Evolutionary conservation across 2,888 invertebrate genomes (phyloP).

Genomic region (Listrodromus nycthemerus): DNA sequence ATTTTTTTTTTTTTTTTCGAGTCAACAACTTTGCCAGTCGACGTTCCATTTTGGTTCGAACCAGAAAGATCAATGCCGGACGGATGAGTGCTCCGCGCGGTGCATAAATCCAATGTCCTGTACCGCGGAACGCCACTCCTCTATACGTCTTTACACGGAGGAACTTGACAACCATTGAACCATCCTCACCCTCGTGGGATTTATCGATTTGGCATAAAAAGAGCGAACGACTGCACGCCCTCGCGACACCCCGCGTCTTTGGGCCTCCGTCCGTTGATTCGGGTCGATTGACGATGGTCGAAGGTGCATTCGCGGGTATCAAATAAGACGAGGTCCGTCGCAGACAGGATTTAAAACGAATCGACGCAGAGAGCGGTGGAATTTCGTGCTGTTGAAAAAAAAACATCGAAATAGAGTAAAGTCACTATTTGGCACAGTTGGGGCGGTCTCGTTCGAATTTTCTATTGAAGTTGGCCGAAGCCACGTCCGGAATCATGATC

Average conservation of each 20-base stretch:
- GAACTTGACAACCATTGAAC: neutral
- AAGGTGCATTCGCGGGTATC: neutral
- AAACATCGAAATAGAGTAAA: conserved; percentile 54
- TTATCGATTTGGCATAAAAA: conserved; percentile 33
- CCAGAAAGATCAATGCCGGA: conserved; percentile 10
- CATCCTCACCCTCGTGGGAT: conserved; percentile 2
- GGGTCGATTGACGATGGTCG: conserved; percentile 2
- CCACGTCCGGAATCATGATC: conserved; percentile 68
- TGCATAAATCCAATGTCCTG: conserved; percentile 1
- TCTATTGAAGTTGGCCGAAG: conserved; percentile 60
- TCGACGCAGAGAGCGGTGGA: conserved; percentile 47
- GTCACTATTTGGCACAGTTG: conserved; percentile 68
- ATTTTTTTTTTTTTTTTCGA: neutral
- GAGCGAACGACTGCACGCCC: conserved; percentile 14
- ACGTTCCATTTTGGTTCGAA: neutral
- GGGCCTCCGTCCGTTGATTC: conserved; percentile 25
- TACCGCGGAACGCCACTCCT: neutral
- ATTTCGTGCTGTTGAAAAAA: conserved; percentile 16
- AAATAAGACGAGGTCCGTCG: conserved; percentile 51
- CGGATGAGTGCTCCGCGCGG: conserved; percentile 19
- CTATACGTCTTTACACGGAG: neutral
- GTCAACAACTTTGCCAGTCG: neutral
- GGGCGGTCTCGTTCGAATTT: conserved; percentile 53
- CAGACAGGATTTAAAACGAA: conserved; percentile 63
- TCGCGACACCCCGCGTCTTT: conserved; percentile 43